Evolutionary conservation across 2,797 vertebrate species (phyloP).

Genomic region (Sebastes taczanowskii): DNA sequence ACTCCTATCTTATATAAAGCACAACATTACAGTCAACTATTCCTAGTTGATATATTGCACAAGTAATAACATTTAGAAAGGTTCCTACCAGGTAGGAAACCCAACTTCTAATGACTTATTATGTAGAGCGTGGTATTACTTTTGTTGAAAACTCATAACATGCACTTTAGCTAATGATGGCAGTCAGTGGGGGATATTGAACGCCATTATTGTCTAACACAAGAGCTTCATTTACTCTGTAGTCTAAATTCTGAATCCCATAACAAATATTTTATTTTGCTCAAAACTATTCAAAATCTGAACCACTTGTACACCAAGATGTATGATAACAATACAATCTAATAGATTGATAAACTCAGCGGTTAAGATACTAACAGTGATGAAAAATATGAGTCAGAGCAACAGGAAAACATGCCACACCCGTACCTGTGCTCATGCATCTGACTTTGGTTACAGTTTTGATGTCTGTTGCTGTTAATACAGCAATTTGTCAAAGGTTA

Average conservation of each 20-base stretch:
- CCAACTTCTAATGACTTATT: not conserved
- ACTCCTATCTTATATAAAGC: not conserved
- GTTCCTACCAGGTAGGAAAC: not conserved
- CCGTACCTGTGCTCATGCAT: too few species aligned
- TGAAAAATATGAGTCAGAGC: too few species aligned
- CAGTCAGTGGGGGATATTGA: not conserved
- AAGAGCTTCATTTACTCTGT: fast-evolving
- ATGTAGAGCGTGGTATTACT: not conserved
- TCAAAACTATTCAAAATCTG: too few species aligned
- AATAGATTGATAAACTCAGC: too few species aligned
- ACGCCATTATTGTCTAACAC: not conserved
- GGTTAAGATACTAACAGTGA: too few species aligned
- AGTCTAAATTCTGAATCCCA: too few species aligned
- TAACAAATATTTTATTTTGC: too few species aligned
- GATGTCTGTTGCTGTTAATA: too few species aligned
- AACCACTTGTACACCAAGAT: too few species aligned
- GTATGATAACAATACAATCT: too few species aligned
- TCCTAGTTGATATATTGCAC: not conserved
- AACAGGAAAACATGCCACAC: too few species aligned
- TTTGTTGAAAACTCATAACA: not conserved
- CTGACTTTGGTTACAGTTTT: too few species aligned
- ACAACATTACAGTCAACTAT: not conserved
- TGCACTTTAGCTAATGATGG: not conserved
- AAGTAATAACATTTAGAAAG: not conserved
- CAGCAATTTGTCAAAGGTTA: fast-evolving